Base-by-base conservation (phyloP, 2,113 vertebrate species). In the Eira barbara region DNA sequence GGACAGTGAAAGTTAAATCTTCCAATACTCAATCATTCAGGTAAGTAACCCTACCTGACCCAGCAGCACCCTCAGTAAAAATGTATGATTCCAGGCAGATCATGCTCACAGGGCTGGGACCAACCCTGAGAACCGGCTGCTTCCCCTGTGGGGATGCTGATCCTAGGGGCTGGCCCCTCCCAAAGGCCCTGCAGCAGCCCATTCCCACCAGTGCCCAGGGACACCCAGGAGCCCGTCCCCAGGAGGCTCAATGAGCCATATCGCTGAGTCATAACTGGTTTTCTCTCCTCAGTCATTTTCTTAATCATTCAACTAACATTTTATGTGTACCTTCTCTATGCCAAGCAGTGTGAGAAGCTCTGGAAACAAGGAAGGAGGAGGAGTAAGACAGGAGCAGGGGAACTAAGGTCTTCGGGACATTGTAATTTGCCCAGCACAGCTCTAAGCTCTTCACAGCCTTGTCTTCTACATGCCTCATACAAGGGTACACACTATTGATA, bases 21-120 rank as follows among this genome's bases (percentile, higher is more conserved):
- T 81, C 89, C 29, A 36, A 69, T 15, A 13, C 59, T 97, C 6
- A 97, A 95, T 98, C 93, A 96, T 84, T 96, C 85, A 97, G 63
- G 29, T 69, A 23, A 83, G 96, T 80, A 97, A 94, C 67, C 55
- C 47, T 74, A 91, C 71, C 95, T 85, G 92, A 87, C 31, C 52
- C 6, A 45, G 82, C 57, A 92, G 81, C 12, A 42, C 42, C 74
- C 42, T 95, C 92, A 96, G 87, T 90, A 90, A 97, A 97, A 97
- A 92, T 69, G 79, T 31, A 92, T 84, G 90, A 96, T 81, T 96
- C 13, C 0, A 95, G 25, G 87, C 17, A 91, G 92, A 82, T 91
- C 86, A 57, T 12, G 87, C 55, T 67, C 15, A 0, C 4, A 52
- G 55, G 69, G 9, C 57, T 27, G 59, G 78, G 52, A 45, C 45